Evolutionary conservation across 2,888 invertebrate species (phyloP).

Genomic region (Eupithecia vulgata): DNA sequence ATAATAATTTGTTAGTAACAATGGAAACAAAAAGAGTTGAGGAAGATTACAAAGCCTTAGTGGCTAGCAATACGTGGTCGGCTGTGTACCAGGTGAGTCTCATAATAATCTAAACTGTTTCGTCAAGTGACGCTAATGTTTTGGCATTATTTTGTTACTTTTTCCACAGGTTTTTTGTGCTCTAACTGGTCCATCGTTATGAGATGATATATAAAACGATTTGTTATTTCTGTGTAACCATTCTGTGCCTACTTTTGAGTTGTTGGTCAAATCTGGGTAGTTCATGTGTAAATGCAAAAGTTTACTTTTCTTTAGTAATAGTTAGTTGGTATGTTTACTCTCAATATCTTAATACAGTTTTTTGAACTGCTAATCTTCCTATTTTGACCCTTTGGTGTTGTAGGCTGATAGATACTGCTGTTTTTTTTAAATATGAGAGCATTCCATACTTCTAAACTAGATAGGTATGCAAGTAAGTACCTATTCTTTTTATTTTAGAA

Average conservation of each 20-base stretch:
- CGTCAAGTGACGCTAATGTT: constrained; percentile 23
- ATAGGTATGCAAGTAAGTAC: not conserved
- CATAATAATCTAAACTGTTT: constrained; percentile 10
- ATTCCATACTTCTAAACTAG: not conserved
- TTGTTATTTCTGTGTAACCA: not conserved
- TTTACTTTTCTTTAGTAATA: not conserved
- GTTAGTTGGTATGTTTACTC: not conserved
- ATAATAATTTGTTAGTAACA: constrained; percentile 40
- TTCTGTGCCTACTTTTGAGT: not conserved
- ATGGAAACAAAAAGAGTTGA: constrained; percentile 78
- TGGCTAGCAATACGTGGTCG: constrained; percentile 88
- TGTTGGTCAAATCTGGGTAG: not conserved
- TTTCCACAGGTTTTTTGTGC: not conserved
- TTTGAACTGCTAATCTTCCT: not conserved
- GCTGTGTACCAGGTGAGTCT: constrained; percentile 87
- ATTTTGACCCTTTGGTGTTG: not conserved
- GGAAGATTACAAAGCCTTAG: constrained; percentile 89
- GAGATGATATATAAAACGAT: not conserved
- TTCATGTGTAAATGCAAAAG: not conserved
- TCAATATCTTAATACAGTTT: not conserved
- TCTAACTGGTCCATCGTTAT: not conserved
- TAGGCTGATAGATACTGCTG: not conserved
- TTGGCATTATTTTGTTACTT: not conserved
- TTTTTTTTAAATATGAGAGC: not conserved
- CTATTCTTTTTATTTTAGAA: not conserved